Base-by-base conservation (phyloP, 2,888 invertebrate genomes). In the Syrphus vitripennis region DNA sequence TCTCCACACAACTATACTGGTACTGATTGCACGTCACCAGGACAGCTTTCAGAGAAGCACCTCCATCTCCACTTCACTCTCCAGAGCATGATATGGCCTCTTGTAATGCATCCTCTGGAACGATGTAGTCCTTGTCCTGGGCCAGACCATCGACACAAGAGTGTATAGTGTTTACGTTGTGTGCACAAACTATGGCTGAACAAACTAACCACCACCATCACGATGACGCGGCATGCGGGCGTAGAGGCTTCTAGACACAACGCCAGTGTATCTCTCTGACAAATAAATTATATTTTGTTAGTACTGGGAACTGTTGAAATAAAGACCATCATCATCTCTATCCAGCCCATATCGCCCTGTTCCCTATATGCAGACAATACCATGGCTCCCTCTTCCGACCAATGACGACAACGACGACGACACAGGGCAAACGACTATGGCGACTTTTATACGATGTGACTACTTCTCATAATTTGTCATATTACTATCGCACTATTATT, bases 401-500 rank as follows among this genome's bases (percentile, higher is more conserved):
- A 29, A 67, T 50, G n/a, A 55, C 71, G 42, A 55, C 31, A 59
- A n/a, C 87, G 37, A 67, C 57, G n/a, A 55, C 71, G 42, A 55
- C 31, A 59, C 50, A 61, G 55, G 57, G 59, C 48, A 34, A 75
- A 78, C 77, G 71, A 74, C 53, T 74, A 61, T 71, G 70, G 48
- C 78, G 57, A 61, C 78, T 63, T 65, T 48, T 65, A 48, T 65
- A 76, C 75, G 50, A 70, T 57, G 72, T 72, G 72, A 70, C 79
- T 75, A 83, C 87, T 81, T 81, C 82, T 88, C 87, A 88, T 88
- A 88, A 88, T 88, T 88, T 88, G 88, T 88, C 88, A 88, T 88
- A 88, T 88, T 88, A 88, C 87, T 87, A 88, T 88, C 88, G 88
- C 87, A 87, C 87, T 88, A 87, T 88, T 88, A 87, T 88, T 88